Evolutionary conservation across 2,888 invertebrate genomes (phyloP).

Genomic region (Aphidius colemani): DNA sequence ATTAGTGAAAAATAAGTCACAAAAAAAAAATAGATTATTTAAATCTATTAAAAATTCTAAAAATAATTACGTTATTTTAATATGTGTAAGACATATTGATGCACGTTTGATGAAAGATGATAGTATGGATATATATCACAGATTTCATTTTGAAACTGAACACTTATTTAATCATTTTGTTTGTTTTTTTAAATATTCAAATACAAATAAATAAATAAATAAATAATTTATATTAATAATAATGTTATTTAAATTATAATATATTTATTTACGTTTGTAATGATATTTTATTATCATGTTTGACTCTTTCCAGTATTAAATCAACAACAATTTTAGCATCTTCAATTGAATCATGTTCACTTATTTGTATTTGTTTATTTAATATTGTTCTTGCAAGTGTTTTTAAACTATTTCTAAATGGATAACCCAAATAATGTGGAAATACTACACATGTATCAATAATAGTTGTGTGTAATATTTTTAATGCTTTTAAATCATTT

Average conservation of each 20-base stretch:
- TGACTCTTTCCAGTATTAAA: constrained; percentile 69
- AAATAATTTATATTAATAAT: too few species aligned
- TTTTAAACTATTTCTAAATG: constrained; percentile 81
- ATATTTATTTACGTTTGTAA: constrained; percentile 11
- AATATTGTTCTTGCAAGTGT: constrained; percentile 75
- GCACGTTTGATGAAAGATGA: constrained; percentile 12
- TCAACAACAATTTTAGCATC: constrained; percentile 91
- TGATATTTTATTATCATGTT: constrained; percentile 31
- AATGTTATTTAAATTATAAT: neutral
- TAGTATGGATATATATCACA: constrained; percentile 41
- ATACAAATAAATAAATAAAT: neutral
- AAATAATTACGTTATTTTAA: constrained; percentile 22
- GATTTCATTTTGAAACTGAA: constrained; percentile 50
- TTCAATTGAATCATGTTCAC: constrained; percentile 87
- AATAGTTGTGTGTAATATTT: constrained; percentile 79
- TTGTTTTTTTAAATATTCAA: neutral
- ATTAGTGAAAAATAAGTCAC: neutral
- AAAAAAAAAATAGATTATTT: constrained; percentile 4
- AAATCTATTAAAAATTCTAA: constrained; percentile 3
- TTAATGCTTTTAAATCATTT: constrained; percentile 87
- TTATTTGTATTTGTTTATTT: constrained; percentile 80
- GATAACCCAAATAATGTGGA: constrained; percentile 84
- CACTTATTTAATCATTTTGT: constrained; percentile 30
- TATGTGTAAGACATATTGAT: constrained; percentile 2
- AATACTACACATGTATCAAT: constrained; percentile 90